Conservation (phyloP, 2,888 invertebrate species). For the Ormyrus pomaceus region DNA sequence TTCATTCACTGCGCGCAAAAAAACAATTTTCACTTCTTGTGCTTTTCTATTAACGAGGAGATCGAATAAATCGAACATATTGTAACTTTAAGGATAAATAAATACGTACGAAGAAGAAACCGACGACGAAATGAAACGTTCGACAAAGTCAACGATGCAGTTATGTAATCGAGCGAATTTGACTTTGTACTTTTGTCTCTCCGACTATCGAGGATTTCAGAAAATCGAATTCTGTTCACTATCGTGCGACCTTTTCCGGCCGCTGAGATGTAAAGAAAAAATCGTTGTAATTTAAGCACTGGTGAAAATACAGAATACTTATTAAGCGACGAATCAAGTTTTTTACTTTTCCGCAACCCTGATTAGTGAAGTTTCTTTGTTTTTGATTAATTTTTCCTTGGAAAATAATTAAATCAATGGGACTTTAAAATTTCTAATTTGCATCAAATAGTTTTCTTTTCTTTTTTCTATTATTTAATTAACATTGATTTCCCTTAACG, state of each 20-base stretch:
- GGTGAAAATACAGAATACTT: slow-evolving; percentile 46
- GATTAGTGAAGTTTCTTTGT: too few relatives aligned
- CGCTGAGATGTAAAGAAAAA: slow-evolving; percentile 40
- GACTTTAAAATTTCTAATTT: too few relatives aligned
- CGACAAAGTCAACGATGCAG: background rate
- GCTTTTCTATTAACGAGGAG: slow-evolving; percentile 39
- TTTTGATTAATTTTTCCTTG: too few relatives aligned
- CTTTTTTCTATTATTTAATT: too few relatives aligned
- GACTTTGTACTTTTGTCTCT: slow-evolving; percentile 30
- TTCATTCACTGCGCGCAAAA: slow-evolving; percentile 2
- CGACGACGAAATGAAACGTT: background rate
- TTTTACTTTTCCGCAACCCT: background rate
- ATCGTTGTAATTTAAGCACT: slow-evolving; percentile 46
- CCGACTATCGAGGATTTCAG: slow-evolving; percentile 3
- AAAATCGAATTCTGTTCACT: slow-evolving; percentile 18
- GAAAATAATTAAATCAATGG: too few relatives aligned
- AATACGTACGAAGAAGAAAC: background rate
- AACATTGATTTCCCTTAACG: too few relatives aligned
- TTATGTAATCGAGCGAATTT: slow-evolving; percentile 8
- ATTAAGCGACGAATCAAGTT: background rate
- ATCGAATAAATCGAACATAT: background rate
- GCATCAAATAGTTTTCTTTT: too few relatives aligned
- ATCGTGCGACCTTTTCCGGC: slow-evolving; percentile 29
- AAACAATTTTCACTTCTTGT: slow-evolving; percentile 29
- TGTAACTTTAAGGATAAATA: background rate